Conservation (phyloP, 1,140 invertebrate genomes). For the Eurosta solidaginis region DNA sequence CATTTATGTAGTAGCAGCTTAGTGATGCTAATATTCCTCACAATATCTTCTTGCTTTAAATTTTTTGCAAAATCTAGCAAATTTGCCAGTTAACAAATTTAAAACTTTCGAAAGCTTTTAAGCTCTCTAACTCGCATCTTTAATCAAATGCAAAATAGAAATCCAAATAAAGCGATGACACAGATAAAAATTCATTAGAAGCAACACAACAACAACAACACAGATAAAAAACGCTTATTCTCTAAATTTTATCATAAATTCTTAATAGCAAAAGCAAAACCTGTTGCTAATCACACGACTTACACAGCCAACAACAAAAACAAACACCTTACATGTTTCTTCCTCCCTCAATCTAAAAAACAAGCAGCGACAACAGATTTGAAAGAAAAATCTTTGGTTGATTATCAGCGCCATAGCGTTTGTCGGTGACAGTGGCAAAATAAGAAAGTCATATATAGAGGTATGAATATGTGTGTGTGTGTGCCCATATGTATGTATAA, state of each 20-base stretch:
- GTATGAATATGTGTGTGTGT: too few relatives aligned
- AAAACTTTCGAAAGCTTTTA: not conserved
- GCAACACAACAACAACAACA: too few relatives aligned
- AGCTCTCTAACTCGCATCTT: not conserved
- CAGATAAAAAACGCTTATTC: not conserved
- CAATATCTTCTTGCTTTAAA: not conserved
- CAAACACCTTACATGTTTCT: not conserved
- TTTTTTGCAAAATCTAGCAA: not conserved
- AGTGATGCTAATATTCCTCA: too few relatives aligned
- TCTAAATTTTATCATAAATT: not conserved
- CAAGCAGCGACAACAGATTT: not conserved
- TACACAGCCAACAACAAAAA: too few relatives aligned
- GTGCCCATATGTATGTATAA: not conserved
- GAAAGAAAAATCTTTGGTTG: not conserved
- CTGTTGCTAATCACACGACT: slow-evolving; percentile 2
- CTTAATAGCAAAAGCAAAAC: not conserved
- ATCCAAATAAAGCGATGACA: not conserved
- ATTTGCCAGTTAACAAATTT: not conserved
- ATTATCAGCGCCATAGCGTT: slow-evolving; percentile 4
- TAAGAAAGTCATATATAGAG: slow-evolving; percentile 16
- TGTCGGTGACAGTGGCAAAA: not conserved
- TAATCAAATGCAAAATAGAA: not conserved
- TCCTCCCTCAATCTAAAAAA: not conserved
- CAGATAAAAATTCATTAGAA: not conserved
- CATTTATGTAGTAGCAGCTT: too few relatives aligned